Percentiles rank a stretch among this genome's conserved stretches.
Conservation (phyloP, 2,113 vertebrate genomes). For the Rhinolophus sinicus region DNA sequence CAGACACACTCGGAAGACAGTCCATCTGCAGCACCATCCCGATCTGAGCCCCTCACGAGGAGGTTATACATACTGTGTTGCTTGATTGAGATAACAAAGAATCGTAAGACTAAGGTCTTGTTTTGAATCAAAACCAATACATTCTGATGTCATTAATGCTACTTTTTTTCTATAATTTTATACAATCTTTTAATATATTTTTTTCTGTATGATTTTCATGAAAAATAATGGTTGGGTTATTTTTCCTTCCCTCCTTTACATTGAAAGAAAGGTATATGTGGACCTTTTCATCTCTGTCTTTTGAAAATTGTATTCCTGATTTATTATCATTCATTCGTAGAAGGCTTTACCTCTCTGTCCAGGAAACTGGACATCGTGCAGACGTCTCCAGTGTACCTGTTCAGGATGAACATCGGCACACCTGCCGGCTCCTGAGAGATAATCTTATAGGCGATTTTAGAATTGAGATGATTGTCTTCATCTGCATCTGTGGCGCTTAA, state of each 20-base stretch:
- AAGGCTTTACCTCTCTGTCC: constrained; percentile 94
- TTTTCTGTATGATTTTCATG: background rate
- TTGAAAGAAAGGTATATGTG: background rate
- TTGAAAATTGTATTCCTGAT: background rate
- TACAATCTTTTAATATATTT: background rate
- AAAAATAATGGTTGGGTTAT: background rate
- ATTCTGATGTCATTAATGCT: background rate
- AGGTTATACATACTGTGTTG: constrained; percentile 88
- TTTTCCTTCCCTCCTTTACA: background rate
- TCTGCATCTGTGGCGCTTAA: constrained; percentile 93
- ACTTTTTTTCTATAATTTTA: background rate
- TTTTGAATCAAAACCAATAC: background rate
- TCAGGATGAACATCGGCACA: constrained; percentile 89
- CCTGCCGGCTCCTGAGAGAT: constrained; percentile 83
- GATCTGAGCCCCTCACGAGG: constrained; percentile 88
- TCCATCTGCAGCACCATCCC: constrained; percentile 86
- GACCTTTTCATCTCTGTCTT: background rate
- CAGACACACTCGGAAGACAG: constrained; percentile 86
- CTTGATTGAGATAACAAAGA: constrained; percentile 82
- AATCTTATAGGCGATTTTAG: constrained; percentile 91
- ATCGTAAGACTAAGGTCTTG: background rate
- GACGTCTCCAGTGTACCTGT: constrained; percentile 88
- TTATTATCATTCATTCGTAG: background rate
- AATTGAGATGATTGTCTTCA: constrained; percentile 82
- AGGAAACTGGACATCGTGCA: constrained; percentile 86